phyloP scores from a whole-genome alignment of 2,113 vertebrate species.

The Coregonus clupeaformis region DNA sequence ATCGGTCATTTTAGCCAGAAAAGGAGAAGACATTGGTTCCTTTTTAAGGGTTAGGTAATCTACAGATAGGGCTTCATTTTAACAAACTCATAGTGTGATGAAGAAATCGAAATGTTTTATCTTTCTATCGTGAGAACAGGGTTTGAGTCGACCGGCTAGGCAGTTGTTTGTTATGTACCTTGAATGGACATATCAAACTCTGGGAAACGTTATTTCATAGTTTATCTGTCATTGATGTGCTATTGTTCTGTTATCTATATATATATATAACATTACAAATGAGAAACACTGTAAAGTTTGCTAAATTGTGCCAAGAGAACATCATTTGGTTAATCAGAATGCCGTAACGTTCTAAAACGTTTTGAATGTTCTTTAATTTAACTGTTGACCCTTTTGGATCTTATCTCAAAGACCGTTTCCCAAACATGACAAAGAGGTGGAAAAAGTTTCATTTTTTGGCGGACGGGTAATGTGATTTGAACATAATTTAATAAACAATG shows the following conservation, averaged over 20 bases:
- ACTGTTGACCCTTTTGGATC: too few relatives aligned
- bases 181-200: not conserved
- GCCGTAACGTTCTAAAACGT: too few relatives aligned
- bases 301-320: too few relatives aligned
- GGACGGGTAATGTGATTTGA: too few relatives aligned
- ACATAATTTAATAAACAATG: too few relatives aligned
- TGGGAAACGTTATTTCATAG: not conserved
- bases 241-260: not conserved
- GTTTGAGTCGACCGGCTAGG: not conserved
- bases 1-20: slow-evolving; percentile 48
- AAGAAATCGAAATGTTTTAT: not conserved
- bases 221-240: not conserved
- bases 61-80: slow-evolving; percentile 10
- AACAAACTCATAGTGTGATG: slow-evolving; percentile 6
- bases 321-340: too few relatives aligned
- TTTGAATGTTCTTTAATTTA: too few relatives aligned
- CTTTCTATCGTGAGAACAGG: not conserved
- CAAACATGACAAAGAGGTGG: too few relatives aligned
- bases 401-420: too few relatives aligned
- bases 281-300: too few relatives aligned
- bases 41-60: slow-evolving; percentile 29
- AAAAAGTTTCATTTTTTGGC: too few relatives aligned
- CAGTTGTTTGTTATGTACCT: not conserved
- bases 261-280: too few relatives aligned
- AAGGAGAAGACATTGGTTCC: slow-evolving; percentile 68